These are phyloP conservation scores for Trichonephila clavipes DNA, from an alignment of 1,140 invertebrate species.

Conservation along the genomic window DNA sequence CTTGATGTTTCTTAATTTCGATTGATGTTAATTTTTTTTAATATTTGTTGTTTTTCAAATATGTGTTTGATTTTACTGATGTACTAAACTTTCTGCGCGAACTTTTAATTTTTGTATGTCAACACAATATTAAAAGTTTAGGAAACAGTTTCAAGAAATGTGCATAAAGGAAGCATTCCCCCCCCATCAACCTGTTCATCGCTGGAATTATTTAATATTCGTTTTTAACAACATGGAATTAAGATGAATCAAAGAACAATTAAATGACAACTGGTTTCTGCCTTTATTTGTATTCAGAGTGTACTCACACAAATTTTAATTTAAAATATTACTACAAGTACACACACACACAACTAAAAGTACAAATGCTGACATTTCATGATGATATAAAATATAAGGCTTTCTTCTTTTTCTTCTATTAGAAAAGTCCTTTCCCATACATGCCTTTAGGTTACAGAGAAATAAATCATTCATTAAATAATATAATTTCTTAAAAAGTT, in stretches of 20 bases:
- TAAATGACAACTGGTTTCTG: constrained; percentile 18
- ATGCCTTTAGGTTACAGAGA: background rate
- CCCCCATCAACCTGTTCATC: background rate
- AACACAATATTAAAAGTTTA: background rate
- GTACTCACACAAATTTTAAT: constrained; percentile 3
- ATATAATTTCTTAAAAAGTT: background rate
- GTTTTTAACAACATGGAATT: background rate
- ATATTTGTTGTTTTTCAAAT: too few species aligned
- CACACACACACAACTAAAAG: background rate
- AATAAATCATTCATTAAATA: background rate
- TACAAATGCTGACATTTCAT: background rate
- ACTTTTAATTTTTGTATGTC: background rate
- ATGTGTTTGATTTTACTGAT: too few species aligned
- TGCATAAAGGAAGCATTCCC: background rate
- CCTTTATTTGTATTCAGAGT: constrained; percentile 25
- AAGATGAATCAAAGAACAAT: background rate
- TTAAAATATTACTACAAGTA: constrained; percentile 9
- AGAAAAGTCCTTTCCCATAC: background rate
- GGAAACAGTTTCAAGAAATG: background rate
- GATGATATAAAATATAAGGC: background rate
- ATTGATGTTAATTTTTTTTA: too few species aligned
- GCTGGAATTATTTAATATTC: background rate
- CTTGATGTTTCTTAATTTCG: too few species aligned
- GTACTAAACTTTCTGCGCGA: background rate
- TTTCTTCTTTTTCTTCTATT: background rate